Percentiles rank a stretch among this genome's conserved stretches.
Conservation (phyloP, 2,797 vertebrate species). For the Neosilurus mollespiculum region DNA sequence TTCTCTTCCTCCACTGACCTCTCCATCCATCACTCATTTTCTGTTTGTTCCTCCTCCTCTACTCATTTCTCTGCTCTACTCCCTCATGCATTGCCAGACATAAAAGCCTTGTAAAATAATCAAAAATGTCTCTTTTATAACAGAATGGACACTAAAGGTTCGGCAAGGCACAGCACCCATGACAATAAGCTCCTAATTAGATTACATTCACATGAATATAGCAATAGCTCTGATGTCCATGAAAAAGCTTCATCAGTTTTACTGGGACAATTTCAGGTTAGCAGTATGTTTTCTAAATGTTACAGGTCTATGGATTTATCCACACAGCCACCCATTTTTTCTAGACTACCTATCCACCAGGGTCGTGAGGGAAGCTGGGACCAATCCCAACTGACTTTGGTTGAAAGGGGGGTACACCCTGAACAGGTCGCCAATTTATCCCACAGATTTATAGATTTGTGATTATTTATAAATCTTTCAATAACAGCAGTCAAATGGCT, state of each 20-base stretch:
- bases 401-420: too few species aligned
- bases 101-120: background rate
- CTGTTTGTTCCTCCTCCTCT: background rate
- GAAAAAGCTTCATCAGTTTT: background rate
- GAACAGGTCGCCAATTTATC: too few species aligned
- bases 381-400: too few species aligned
- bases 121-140: background rate
- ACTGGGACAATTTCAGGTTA: background rate
- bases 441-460: background rate
- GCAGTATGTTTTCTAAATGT: background rate
- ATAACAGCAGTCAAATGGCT: background rate
- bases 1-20: constrained; percentile 40
- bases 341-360: too few species aligned
- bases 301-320: background rate
- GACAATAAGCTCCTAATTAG: background rate
- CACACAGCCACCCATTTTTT: too few species aligned
- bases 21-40: constrained; percentile 36
- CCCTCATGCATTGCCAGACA: background rate
- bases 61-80: background rate
- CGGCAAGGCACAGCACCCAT: background rate
- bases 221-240: background rate
- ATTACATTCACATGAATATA: background rate
- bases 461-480: background rate
- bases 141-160: background rate
- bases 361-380: too few species aligned